phyloP scores from a whole-genome alignment of 2,888 invertebrate genomes.

The Sarcophaga variegata region DNA sequence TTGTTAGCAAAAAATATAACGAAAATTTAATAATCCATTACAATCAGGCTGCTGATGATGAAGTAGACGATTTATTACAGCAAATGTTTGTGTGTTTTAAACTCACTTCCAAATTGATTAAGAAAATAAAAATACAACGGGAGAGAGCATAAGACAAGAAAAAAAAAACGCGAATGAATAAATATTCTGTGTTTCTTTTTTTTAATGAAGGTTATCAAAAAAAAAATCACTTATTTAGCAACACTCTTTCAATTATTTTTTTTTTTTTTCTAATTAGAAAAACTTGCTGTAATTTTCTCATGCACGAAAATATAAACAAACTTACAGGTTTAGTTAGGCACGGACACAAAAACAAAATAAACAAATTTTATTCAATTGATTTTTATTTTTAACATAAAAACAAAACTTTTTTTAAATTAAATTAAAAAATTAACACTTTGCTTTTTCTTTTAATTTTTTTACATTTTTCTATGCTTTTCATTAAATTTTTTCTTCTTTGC shows the following conservation, averaged over 20 bases:
- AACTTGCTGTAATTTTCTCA: constrained; percentile 22
- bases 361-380: not conserved
- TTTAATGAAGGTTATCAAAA: constrained; percentile 48
- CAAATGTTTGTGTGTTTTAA: too few relatives aligned
- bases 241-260: constrained; percentile 18
- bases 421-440: not conserved
- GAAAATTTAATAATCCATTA: constrained; percentile 42
- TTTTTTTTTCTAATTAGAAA: too few relatives aligned
- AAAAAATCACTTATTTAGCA: not conserved
- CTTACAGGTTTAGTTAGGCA: too few relatives aligned
- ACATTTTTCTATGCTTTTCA: not conserved
- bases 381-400: constrained; percentile 7
- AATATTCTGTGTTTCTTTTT: not conserved
- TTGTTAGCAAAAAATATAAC: not conserved
- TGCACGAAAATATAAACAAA: constrained; percentile 5
- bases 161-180: not conserved
- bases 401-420: constrained; percentile 13
- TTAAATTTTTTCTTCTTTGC: not conserved
- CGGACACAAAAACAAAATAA: not conserved
- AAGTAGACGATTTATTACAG: not conserved
- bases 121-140: constrained; percentile 14
- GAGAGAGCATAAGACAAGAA: not conserved
- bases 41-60: not conserved
- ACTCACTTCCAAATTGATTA: too few relatives aligned
- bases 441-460: not conserved